Conservation (phyloP, 2,797 vertebrate species). For the Enteromius trimaculatus region DNA sequence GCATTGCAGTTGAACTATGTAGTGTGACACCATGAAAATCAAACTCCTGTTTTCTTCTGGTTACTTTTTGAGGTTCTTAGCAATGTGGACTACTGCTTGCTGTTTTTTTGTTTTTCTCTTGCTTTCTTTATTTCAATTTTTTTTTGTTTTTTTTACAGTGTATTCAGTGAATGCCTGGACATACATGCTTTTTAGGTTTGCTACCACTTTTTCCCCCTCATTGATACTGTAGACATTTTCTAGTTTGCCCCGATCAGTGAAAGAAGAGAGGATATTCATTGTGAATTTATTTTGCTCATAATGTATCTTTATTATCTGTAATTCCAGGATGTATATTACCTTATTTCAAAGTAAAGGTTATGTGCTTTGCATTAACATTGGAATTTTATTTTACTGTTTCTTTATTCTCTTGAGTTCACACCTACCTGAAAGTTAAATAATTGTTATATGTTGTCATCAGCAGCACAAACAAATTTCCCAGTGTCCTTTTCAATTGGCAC, state of each 20-base stretch:
- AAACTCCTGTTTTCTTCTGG: constrained; percentile 48
- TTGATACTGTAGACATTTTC: constrained; percentile 77
- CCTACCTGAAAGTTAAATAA: not conserved
- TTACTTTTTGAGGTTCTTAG: constrained; percentile 67
- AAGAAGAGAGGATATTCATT: constrained; percentile 77
- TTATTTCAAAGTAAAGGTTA: constrained; percentile 86
- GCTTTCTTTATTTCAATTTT: constrained; percentile 16
- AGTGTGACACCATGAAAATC: constrained; percentile 68
- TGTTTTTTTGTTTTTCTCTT: constrained; percentile 56
- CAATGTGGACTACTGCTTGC: constrained; percentile 76
- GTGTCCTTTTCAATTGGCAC: not conserved
- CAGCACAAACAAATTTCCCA: not conserved
- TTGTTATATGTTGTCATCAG: not conserved
- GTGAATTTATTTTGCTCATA: constrained; percentile 83
- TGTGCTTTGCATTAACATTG: constrained; percentile 84
- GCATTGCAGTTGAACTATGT: constrained; percentile 78
- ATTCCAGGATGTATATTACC: constrained; percentile 87
- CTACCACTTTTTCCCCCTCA: constrained; percentile 76
- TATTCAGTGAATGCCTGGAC: constrained; percentile 74
- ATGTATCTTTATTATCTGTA: constrained; percentile 86
- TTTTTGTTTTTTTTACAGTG: constrained; percentile 69
- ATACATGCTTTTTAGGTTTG: constrained; percentile 73
- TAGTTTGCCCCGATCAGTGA: constrained; percentile 71
- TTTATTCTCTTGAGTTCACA: constrained; percentile 15
- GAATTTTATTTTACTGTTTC: constrained; percentile 50